Evolutionary conservation across 1,140 invertebrate species (phyloP).

Genomic region (Eupeodes corollae): DNA sequence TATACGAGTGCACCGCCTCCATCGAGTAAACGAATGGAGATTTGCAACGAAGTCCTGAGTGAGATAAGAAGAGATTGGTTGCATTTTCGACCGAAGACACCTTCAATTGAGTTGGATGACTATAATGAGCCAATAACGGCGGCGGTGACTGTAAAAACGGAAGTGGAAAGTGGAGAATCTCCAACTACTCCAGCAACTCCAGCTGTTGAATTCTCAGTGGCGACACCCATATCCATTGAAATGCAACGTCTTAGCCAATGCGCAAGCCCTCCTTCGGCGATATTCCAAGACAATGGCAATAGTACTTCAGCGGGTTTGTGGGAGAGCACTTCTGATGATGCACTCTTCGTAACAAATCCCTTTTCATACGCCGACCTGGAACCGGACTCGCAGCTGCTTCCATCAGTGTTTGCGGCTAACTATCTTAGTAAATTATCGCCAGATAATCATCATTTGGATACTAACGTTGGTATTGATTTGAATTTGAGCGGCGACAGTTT

Average conservation of each 20-base stretch:
- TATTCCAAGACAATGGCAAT: neutral
- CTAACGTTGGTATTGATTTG: slow-evolving; percentile 16
- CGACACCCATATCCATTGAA: slow-evolving; percentile 47
- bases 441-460: slow-evolving; percentile 3
- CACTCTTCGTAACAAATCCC: slow-evolving; percentile 22
- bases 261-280: neutral
- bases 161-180: slow-evolving; percentile 10
- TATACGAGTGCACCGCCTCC: slow-evolving; percentile 16
- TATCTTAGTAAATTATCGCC: slow-evolving; percentile 17
- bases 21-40: slow-evolving; percentile 32
- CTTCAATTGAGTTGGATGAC: slow-evolving; percentile 29
- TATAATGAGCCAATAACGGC: slow-evolving; percentile 15
- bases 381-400: slow-evolving; percentile 27
- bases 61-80: slow-evolving; percentile 43
- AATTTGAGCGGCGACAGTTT: slow-evolving; percentile 34
- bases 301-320: slow-evolving; percentile 1
- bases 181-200: slow-evolving; percentile 29
- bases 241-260: slow-evolving; percentile 25
- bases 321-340: slow-evolving; percentile 5
- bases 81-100: slow-evolving; percentile 66
- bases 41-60: slow-evolving; percentile 32
- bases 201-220: slow-evolving; percentile 38
- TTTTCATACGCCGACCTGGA: slow-evolving; percentile 33
- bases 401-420: slow-evolving; percentile 15
- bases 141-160: slow-evolving; percentile 1